Evolutionary conservation across 2,797 vertebrate genomes (phyloP).

Genomic region (Apodemus agrarius): DNA sequence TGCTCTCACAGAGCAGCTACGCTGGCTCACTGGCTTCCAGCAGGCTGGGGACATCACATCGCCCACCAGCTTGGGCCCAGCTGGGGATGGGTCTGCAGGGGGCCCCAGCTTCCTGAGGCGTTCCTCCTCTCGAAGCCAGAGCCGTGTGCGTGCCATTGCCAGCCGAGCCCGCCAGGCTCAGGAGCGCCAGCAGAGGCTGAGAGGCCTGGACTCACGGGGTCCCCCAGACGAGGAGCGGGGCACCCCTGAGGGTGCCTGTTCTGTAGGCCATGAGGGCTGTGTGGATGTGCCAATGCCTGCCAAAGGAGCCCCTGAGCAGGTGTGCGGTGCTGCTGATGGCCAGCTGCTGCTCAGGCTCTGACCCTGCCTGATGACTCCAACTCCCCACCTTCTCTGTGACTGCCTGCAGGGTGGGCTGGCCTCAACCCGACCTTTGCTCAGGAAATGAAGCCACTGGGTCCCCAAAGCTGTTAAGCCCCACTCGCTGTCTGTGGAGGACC

Average conservation of each 20-base stretch:
- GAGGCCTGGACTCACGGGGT: slow-evolving; percentile 83
- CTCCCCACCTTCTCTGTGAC: background rate
- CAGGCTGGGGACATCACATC: slow-evolving; percentile 86
- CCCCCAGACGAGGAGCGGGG: slow-evolving; percentile 95
- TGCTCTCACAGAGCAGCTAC: slow-evolving; percentile 92
- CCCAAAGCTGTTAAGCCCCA: background rate
- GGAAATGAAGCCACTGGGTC: background rate
- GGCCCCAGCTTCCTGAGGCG: slow-evolving; percentile 85
- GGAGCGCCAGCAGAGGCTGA: slow-evolving; percentile 93
- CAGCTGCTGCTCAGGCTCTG: slow-evolving; percentile 66
- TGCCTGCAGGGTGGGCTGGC: background rate
- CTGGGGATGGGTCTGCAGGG: background rate
- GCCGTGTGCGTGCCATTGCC: slow-evolving; percentile 95
- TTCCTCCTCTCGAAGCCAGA: slow-evolving; percentile 95
- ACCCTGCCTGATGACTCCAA: background rate
- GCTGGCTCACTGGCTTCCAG: slow-evolving; percentile 89
- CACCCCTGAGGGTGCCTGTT: slow-evolving; percentile 95
- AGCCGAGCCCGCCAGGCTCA: slow-evolving; percentile 95
- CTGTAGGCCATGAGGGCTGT: slow-evolving; percentile 89
- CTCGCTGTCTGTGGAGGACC: background rate
- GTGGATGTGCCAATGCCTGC: slow-evolving; percentile 81
- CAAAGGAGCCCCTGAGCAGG: background rate
- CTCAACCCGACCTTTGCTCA: background rate
- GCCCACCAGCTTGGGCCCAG: slow-evolving; percentile 81
- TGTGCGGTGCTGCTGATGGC: fast-evolving